Percentiles rank a stretch among this genome's conserved stretches.
Conservation (phyloP, 2,888 invertebrate genomes). For the Drosophila cracens region DNA sequence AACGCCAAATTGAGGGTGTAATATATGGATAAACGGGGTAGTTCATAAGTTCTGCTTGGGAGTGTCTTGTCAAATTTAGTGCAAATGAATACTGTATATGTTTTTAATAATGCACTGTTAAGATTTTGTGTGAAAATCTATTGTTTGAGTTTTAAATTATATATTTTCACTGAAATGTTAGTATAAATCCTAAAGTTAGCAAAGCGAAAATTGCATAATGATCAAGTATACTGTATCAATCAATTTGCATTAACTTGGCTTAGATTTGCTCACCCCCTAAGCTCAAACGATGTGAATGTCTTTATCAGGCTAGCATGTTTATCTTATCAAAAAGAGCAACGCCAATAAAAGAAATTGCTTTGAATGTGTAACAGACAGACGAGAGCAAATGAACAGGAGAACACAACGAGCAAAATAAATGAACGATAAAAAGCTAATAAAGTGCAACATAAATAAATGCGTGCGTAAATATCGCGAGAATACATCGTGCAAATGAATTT, state of each 20-base stretch:
- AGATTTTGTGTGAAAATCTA: background rate
- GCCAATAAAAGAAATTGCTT: constrained; percentile 31
- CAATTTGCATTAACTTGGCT: constrained; percentile 20
- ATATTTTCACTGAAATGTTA: background rate
- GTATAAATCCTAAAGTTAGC: background rate
- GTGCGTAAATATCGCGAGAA: constrained; percentile 63
- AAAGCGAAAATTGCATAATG: background rate
- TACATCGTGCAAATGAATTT: constrained; percentile 38
- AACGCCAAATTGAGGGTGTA: constrained; percentile 32
- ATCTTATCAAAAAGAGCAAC: constrained; percentile 36
- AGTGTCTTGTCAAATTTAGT: background rate
- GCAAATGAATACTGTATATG: no score
- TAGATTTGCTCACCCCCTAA: background rate
- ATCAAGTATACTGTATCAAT: constrained; percentile 9
- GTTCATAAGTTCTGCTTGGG: background rate
- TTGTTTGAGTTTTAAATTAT: background rate
- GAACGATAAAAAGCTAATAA: constrained; percentile 78
- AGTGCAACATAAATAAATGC: constrained; percentile 75
- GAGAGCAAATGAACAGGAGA: constrained; percentile 4
- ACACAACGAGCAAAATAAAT: constrained; percentile 79
- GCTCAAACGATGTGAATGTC: background rate
- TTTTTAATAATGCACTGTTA: background rate
- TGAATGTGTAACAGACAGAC: constrained; percentile 4
- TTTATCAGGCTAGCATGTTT: constrained; percentile 41
- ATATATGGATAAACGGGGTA: constrained; percentile 14